A percentile compares a stretch with the other conserved stretches of the same genome.
phyloP scores from a whole-genome alignment of 2,797 vertebrate genomes.

The Novumbra hubbsi region DNA sequence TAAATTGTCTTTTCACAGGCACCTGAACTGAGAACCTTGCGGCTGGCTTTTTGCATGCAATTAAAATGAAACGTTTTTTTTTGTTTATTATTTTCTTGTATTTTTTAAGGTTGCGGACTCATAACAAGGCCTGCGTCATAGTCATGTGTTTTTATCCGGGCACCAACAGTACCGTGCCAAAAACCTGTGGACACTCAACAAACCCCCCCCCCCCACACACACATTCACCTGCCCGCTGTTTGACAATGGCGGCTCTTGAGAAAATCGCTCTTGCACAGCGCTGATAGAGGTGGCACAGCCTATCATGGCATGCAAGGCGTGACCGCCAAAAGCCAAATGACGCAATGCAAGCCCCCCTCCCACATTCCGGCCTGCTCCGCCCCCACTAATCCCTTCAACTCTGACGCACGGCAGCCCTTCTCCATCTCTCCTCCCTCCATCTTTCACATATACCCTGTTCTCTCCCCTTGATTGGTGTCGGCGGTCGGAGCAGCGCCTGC shows the following conservation, averaged over 20 bases:
- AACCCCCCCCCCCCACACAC: neutral
- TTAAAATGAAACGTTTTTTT: neutral
- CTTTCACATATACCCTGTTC: neutral
- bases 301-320: neutral
- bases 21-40: too few relatives aligned
- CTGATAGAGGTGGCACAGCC: neutral
- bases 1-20: too few relatives aligned
- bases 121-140: neutral
- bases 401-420: neutral
- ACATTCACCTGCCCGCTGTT: constrained; percentile 3
- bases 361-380: neutral
- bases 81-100: neutral
- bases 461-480: neutral
- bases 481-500: neutral
- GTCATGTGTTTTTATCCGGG: neutral
- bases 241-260: constrained; percentile 7
- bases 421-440: neutral
- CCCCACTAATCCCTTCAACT: neutral
- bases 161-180: neutral
- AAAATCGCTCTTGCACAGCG: neutral
- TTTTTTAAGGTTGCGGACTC: neutral
- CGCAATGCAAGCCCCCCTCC: neutral
- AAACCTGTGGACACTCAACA: neutral
- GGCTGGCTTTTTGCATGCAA: too few relatives aligned
- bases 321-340: neutral